Evolutionary conservation across 2,113 vertebrate genomes (phyloP), one percentile per base, ranked within the genome.

Genomic region (Carassius gibelio): DNA sequence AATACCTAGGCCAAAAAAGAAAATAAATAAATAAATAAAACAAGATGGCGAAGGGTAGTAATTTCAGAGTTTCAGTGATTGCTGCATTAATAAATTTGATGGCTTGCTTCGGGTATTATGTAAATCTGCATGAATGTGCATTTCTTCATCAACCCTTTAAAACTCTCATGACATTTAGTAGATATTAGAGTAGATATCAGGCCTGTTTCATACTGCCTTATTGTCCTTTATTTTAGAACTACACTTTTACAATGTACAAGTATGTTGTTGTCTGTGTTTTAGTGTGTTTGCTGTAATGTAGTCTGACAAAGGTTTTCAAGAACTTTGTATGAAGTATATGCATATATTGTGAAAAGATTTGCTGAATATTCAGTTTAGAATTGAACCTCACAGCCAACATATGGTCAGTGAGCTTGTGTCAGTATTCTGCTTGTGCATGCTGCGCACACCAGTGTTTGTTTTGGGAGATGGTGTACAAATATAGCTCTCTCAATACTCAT

Each of bases 311-410:
- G 30, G 19, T 9, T 21, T 72, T 71, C 9, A 42, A 42, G 13
- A 57, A 38, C 1, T 55, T 59, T 55, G 42, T 42, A 26, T 8
- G 26, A 68, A 34, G 15, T 59, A 15, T 42, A 34, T 72, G 38
- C n/a, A 82, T 17, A 42, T 17, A 64, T 66, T 80, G 77, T 80
- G 77, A 64, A 14, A 23, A 26, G 13, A 80, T 42, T n/a, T 45
- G n/a, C 8, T 45, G 8, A 26, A 80, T 64, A 64, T 62, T 81
- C 5, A 34, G 23, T 66, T 79, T 21, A 42, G n/a, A 42, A 61
- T 61, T 59, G 6, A 61, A 61, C 15, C 50, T 55, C 75, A 17
- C 21, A 19, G 17, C n/a, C 55, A 42, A 42, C 75, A 61, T 14
- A 48, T 48, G 26, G 11, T 38, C 55, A 59, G 52, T 14, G 10